phyloP scores from a whole-genome alignment of 1,140 invertebrate species.

The Aleiodes sp. region DNA sequence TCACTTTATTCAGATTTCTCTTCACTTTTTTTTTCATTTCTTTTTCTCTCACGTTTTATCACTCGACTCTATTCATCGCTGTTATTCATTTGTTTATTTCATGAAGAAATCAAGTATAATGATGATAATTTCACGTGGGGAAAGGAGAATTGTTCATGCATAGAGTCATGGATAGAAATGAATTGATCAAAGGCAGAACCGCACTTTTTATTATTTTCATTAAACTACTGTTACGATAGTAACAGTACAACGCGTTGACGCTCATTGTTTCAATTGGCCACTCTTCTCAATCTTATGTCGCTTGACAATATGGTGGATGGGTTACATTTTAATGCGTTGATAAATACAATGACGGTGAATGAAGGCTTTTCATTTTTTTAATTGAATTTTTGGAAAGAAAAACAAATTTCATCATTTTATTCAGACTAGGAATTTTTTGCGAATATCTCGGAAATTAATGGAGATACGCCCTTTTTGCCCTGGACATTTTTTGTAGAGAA shows the following conservation, averaged over 20 bases:
- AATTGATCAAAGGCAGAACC: constrained; percentile 30
- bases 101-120: neutral
- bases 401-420: too few species aligned
- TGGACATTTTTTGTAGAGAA: too few species aligned
- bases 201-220: neutral
- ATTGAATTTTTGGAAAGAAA: too few species aligned
- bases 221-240: constrained; percentile 1
- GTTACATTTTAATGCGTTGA: neutral
- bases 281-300: constrained; percentile 29
- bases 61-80: constrained; percentile 1
- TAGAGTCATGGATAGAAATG: constrained; percentile 20
- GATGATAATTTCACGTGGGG: constrained; percentile 8
- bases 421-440: too few species aligned
- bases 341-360: too few species aligned
- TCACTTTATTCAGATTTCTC: constrained; percentile 12
- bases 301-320: neutral
- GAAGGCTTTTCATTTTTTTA: too few species aligned
- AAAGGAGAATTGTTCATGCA: constrained; percentile 14
- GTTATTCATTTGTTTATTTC: constrained; percentile 12
- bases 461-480: too few species aligned
- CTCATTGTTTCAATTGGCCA: constrained; percentile 32
- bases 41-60: constrained; percentile 7
- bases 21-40: constrained; percentile 6
- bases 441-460: too few species aligned
- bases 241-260: constrained; percentile 3